Evolutionary conservation across 2,113 vertebrate genomes (phyloP), one percentile per base, ranked within the genome.

Genomic region (Psilopsiagon aymara): DNA sequence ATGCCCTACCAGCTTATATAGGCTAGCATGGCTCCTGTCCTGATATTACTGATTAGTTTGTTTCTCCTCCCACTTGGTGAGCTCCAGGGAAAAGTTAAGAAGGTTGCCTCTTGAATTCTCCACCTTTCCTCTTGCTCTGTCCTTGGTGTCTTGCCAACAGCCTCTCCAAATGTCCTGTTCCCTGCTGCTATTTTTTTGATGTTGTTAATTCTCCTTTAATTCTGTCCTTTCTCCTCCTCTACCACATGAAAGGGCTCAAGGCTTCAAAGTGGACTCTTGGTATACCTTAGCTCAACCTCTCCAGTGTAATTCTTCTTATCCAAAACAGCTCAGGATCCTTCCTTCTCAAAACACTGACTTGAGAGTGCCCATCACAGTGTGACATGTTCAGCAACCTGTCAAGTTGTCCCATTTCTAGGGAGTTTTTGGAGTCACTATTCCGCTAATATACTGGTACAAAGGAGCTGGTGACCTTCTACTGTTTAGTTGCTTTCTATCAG

Each of bases 61-160:
- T 95, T 94, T 92, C 94, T 90, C 94, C 96, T 95, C 95, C 96
- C 95, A 94, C 94, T 95, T 8, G 3, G 43, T 71, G 73, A 92
- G 55, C 51, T 92, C 84, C 49, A 79, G 91, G 85, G 33, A 37
- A 86, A 84, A 19, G 62, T 59, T 84, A 74, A 83, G 83, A 88
- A 95, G 44, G 74, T 78, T 96, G 35, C 57, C 39, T 39, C 69
- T 87, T 87, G 70, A 89, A 81, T 94, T 95, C 96, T 78, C 94
- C 96, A 96, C 93, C 94, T 97, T 97, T 97, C 95, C 89, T 96
- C 60, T 79, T 76, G 57, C 49, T 57, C 74, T 87, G 74, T 80
- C 62, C 44, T 84, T 92, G 86, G 57, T 94, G 33, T 76, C 67
- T 57, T 89, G 95, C 96, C 96, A 95, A 25, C 10, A 73, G 59